Evolutionary conservation across 2,113 vertebrate species (phyloP), one percentile per base, ranked within the genome.

Genomic region (Isurus oxyrinchus): DNA sequence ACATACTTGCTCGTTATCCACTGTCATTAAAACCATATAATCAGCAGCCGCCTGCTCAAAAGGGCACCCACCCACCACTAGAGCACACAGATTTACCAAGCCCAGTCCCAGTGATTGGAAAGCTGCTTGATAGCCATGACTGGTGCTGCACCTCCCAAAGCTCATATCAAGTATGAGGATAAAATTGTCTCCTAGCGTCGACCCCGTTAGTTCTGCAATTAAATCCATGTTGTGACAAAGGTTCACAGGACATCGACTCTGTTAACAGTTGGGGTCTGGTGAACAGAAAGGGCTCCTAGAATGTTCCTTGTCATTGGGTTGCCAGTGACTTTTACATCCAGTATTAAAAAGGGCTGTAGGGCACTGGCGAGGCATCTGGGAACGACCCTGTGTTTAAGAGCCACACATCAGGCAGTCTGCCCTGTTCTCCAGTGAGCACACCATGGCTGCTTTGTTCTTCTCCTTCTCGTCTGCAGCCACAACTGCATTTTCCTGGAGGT

Each of bases 381-480:
- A 23, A 49, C 5, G 16, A 13, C 59, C 67, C 49, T 53, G 53
- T 0, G 69, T 96, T 98, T 98, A 99, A 72, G 99, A 99, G 23
- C 99, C 99, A 14, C 99, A 99, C 99, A 99, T 99, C 69, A 99
- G 55, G 49, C 99, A 99, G 21, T 99, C 99, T 0, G 99, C 99
- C 96, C 98, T 97, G 97, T 99, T 99, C 96, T 99, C 98, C 97
- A 99, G 97, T 35, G 99, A 99, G 96, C 99, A 99, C 96, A 99
- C 99, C 99, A 99, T 99, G 96, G 99, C 99, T 8, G 99, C 99
- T 25, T 97, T 98, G 97, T 99, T 99, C 91, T 97, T 98, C 97
- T 99, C 98, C 97, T 98, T 99, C 96, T 97, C 97, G 88, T 97
- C 97, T 31, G 97, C 97, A 0, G 91, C 57, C 16, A 97, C 97